Conservation (phyloP, 2,113 vertebrate species). For the Ursus arctos region DNA sequence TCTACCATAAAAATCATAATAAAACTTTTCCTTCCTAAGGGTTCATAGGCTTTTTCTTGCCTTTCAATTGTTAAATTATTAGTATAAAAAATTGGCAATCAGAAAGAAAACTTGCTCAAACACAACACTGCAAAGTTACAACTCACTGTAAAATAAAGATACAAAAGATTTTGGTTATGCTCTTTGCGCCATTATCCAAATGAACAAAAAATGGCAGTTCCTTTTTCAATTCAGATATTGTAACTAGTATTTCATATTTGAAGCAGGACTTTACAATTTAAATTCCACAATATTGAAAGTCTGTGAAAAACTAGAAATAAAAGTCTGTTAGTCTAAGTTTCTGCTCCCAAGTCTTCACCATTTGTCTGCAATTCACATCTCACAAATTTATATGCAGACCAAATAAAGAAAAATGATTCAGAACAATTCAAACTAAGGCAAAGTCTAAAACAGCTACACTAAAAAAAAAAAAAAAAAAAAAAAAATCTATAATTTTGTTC, state of each 20-base stretch:
- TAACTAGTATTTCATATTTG: slow-evolving; percentile 30
- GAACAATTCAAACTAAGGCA: slow-evolving; percentile 51
- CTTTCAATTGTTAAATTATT: slow-evolving; percentile 38
- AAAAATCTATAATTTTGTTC: background rate
- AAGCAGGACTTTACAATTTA: background rate
- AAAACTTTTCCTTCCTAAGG: slow-evolving; percentile 36
- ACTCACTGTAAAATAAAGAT: slow-evolving; percentile 3
- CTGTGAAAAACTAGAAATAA: slow-evolving; percentile 39
- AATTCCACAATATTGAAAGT: slow-evolving; percentile 36
- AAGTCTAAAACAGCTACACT: background rate
- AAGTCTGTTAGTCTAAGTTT: background rate
- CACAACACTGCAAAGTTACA: slow-evolving; percentile 8
- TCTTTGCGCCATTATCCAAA: background rate
- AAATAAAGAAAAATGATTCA: slow-evolving; percentile 49
- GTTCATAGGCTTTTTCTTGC: slow-evolving; percentile 42
- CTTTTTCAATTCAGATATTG: slow-evolving; percentile 40
- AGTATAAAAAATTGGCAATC: slow-evolving; percentile 28
- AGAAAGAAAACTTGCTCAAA: slow-evolving; percentile 36
- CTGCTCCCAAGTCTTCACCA: background rate
- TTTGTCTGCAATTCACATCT: background rate
- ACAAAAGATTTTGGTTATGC: background rate
- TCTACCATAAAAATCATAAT: background rate
- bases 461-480: background rate
- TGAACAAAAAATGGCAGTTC: background rate
- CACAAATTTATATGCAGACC: slow-evolving; percentile 2